These are phyloP conservation scores for Pardalotus punctatus DNA, from an alignment of 2,113 vertebrate genomes.

Conservation along the genomic window DNA sequence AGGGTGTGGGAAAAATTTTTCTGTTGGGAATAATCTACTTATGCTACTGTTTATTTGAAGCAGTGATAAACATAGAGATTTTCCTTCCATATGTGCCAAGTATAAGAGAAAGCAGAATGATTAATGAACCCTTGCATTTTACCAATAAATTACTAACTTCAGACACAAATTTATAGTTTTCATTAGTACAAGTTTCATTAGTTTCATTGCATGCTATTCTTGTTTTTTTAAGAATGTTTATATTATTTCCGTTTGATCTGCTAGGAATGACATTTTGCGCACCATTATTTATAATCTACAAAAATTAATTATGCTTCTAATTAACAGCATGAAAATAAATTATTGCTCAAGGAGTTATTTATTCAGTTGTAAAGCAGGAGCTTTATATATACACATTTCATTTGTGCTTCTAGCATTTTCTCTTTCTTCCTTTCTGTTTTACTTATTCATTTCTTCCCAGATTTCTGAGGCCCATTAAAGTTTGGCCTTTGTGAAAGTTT, in stretches of 20 bases:
- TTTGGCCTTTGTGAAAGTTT: neutral
- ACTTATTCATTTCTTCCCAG: constrained; percentile 2
- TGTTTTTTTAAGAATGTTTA: constrained; percentile 58
- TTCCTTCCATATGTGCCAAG: constrained; percentile 80
- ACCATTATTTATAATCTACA: constrained; percentile 78
- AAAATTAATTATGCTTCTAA: constrained; percentile 83
- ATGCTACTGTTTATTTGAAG: constrained; percentile 83
- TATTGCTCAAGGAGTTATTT: constrained; percentile 76
- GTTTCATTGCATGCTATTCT: constrained; percentile 46
- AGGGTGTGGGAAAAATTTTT: constrained; percentile 80
- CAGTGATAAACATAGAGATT: constrained; percentile 86
- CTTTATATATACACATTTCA: constrained; percentile 22
- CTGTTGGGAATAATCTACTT: constrained; percentile 89
- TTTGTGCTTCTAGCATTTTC: constrained; percentile 23
- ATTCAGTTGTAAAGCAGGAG: constrained; percentile 64
- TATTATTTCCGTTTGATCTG: constrained; percentile 73
- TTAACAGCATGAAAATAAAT: constrained; percentile 80
- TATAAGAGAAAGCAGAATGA: constrained; percentile 83
- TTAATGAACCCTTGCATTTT: constrained; percentile 78
- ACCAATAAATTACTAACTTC: constrained; percentile 74
- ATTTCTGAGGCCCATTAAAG: constrained; percentile 8
- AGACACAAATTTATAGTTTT: constrained; percentile 63
- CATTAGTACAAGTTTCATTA: constrained; percentile 43
- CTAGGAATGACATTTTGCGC: constrained; percentile 69
- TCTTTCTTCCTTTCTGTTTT: neutral